Evolutionary conservation across 2,113 vertebrate species (phyloP).

Genomic region (Aythya baeri): DNA sequence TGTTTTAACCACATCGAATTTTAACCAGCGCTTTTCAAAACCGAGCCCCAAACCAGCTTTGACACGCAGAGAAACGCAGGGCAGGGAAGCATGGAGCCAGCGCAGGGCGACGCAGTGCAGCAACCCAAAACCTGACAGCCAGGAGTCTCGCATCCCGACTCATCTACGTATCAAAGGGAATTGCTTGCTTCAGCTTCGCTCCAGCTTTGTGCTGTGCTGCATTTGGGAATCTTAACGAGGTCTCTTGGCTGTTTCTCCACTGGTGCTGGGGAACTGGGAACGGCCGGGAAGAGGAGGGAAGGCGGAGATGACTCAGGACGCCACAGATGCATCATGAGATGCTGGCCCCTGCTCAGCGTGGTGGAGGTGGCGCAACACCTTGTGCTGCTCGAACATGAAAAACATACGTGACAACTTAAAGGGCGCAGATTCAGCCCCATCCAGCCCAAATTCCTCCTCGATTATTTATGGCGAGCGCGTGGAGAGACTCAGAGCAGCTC

Average conservation of each 20-base stretch:
- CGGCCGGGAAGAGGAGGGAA: background rate
- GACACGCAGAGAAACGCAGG: rapidly evolving
- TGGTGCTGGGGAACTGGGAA: background rate
- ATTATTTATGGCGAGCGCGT: background rate
- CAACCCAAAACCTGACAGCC: background rate
- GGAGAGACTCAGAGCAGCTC: background rate
- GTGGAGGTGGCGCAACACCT: constrained; percentile 9
- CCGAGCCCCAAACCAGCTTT: background rate
- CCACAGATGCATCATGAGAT: background rate
- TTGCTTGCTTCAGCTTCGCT: constrained; percentile 7
- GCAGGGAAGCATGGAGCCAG: background rate
- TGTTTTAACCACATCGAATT: constrained; percentile 2
- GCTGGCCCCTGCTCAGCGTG: background rate
- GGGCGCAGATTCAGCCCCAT: background rate
- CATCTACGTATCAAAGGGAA: constrained; percentile 48
- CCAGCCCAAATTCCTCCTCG: rapidly evolving
- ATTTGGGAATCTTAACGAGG: constrained; percentile 24
- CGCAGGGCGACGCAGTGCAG: constrained; percentile 28
- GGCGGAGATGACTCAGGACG: constrained; percentile 27
- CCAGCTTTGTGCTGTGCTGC: background rate
- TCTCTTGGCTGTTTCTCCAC: constrained; percentile 1
- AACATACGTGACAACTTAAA: background rate
- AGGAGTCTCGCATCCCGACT: background rate
- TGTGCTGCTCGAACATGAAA: background rate
- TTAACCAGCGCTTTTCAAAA: constrained; percentile 4